phyloP scores from a whole-genome alignment of 2,113 vertebrate species.

The Hippocampus comes region DNA sequence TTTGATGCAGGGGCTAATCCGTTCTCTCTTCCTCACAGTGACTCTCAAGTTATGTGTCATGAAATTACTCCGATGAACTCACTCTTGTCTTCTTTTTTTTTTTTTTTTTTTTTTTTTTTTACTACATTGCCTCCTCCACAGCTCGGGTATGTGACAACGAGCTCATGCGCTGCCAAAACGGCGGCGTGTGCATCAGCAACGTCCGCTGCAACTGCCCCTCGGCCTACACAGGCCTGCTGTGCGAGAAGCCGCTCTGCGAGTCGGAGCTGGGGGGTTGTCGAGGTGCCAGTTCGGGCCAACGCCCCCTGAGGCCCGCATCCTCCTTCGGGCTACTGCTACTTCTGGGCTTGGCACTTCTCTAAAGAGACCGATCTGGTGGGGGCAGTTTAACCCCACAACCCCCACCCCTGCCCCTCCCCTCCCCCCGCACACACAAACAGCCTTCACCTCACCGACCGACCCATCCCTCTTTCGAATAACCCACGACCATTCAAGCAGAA shows the following conservation, averaged over 20 bases:
- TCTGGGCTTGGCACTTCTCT: constrained; percentile 59
- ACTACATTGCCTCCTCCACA: constrained; percentile 57
- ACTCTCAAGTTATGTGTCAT: constrained; percentile 34
- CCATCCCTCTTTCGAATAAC: constrained; percentile 41
- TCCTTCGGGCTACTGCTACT: constrained; percentile 44
- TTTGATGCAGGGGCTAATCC: not conserved
- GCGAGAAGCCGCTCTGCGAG: constrained; percentile 84
- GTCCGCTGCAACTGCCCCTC: constrained; percentile 84
- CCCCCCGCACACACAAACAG: not conserved
- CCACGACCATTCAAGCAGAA: constrained; percentile 47
- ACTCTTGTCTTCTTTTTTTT: constrained; percentile 33
- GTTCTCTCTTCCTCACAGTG: not conserved
- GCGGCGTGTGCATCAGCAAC: constrained; percentile 87
- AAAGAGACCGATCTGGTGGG: constrained; percentile 46
- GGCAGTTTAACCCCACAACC: constrained; percentile 13
- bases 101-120: too few species aligned
- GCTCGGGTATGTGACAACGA: constrained; percentile 95
- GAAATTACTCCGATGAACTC: constrained; percentile 3
- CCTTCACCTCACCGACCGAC: constrained; percentile 28
- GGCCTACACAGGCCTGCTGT: constrained; percentile 84
- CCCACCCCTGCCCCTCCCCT: not conserved
- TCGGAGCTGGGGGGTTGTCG: constrained; percentile 80
- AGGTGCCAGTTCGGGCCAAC: constrained; percentile 62
- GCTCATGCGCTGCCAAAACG: constrained; percentile 93
- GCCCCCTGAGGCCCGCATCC: constrained; percentile 15